Base-by-base conservation (phyloP, 2,888 invertebrate genomes). In the Lydus trimaculatus region DNA sequence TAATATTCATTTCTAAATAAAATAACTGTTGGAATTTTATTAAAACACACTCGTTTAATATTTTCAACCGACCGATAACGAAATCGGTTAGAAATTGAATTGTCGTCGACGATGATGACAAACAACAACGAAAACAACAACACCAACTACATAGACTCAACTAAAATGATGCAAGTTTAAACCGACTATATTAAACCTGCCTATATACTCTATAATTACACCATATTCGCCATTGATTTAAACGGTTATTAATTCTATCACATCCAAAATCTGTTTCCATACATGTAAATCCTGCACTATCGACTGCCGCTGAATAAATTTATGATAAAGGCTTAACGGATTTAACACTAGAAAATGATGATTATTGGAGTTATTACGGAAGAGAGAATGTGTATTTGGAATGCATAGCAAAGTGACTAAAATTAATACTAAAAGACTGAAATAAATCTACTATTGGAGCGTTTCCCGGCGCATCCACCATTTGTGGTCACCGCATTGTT, bases 201-300 rank as follows among this genome's bases (percentile, higher is more conserved):
- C 11, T 11, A 15, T 11, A 36, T 11, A 36, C 36, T 15, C 36
- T 13, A 64, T 68, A 68, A 68, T 68, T 60, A 58, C 31, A 65
- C 61, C 68, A 68, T 62, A 65, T 63, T 64, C 58, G 56, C 63
- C 63, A 63, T 31, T 69, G 58, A 52, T 63, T 69, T 60, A 63
- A 69, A 68, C 65, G 61, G 63, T 69, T 69, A 69, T 65, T 69
- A 69, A 69, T 69, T 69, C 63, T 63, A 69, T 65, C 65, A 65
- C 43, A 43, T 43, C 17, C 43, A n/a, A 17, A 43, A 43, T 17
- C 43, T n/a, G 8, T n/a, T 43, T 13, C 17, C 7, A 43, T 17
- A 9, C 8, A 33, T 8, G 33, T 33, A 33, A 33, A 33, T 33
- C 33, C 7, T 28, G 2, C 2, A 7, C 11, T n/a, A 43, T 15